Conservation (phyloP, 2,797 vertebrate genomes). For the Cercopithecus mitis region DNA sequence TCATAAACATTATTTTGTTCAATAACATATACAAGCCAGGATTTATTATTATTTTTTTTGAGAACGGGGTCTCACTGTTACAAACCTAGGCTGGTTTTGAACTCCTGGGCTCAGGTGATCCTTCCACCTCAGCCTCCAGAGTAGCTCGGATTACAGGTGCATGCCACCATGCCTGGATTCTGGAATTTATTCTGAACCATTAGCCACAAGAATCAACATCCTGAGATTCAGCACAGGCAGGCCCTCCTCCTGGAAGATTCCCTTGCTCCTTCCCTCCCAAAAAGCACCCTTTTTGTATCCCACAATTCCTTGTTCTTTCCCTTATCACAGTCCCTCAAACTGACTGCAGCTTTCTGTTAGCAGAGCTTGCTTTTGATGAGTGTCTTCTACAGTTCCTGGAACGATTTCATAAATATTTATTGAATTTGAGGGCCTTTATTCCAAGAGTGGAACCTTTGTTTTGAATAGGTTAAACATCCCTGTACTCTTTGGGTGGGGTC, state of each 20-base stretch:
- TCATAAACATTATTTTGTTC: constrained; percentile 35
- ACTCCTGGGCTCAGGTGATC: not conserved
- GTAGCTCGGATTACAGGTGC: not conserved
- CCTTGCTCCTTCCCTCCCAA: not conserved
- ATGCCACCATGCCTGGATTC: not conserved
- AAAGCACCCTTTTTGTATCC: not conserved
- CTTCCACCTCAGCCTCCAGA: not conserved
- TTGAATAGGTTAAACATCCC: constrained; percentile 29
- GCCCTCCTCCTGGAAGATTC: not conserved
- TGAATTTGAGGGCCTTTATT: constrained; percentile 21
- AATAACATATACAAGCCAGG: not conserved
- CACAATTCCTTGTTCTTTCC: not conserved
- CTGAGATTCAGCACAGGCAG: not conserved
- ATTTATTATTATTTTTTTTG: not conserved
- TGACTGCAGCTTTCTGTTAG: not conserved
- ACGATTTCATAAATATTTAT: constrained; percentile 56
- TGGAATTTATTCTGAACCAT: constrained; percentile 1
- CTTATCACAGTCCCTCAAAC: not conserved
- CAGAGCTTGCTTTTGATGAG: constrained; percentile 18
- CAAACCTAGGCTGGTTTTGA: not conserved
- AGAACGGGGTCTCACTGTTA: not conserved
- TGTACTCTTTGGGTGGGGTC: not conserved
- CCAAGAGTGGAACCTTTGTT: constrained; percentile 46
- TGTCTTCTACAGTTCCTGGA: constrained; percentile 30
- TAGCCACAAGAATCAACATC: not conserved